These are phyloP conservation scores for Cremastinae sp. DNA, from an alignment of 2,888 invertebrate species.

Conservation along the genomic window DNA sequence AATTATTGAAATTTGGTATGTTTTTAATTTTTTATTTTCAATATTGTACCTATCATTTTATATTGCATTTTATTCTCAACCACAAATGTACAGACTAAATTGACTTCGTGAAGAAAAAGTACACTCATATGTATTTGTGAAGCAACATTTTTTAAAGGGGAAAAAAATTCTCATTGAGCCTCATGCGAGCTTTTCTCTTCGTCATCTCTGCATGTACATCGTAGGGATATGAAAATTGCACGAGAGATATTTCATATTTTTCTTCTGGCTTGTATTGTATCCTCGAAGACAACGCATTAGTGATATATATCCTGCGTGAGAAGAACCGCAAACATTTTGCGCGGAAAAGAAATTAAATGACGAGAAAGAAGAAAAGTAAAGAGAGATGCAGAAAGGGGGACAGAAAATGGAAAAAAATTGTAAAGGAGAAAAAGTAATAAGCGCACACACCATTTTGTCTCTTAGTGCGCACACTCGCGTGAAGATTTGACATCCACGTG, in stretches of 20 bases:
- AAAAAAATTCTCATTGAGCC: no score
- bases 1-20: no score
- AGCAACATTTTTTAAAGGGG: no score
- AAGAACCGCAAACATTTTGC: slow-evolving; percentile 21
- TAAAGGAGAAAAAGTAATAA: slow-evolving; percentile 36
- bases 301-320: slow-evolving; percentile 46
- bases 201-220: neutral
- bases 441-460: slow-evolving; percentile 63
- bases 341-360: slow-evolving; percentile 17
- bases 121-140: no score
- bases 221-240: slow-evolving; percentile 23
- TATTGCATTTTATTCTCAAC: no score
- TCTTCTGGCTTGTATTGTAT: slow-evolving; percentile 34
- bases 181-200: neutral
- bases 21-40: no score
- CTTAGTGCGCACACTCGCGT: slow-evolving; percentile 50
- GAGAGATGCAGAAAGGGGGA: no score
- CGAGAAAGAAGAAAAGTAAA: no score
- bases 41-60: no score
- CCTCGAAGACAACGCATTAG: slow-evolving; percentile 55
- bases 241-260: slow-evolving; percentile 45
- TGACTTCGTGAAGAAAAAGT: no score
- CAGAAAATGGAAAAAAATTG: slow-evolving; percentile 21
- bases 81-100: no score
- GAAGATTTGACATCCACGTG: slow-evolving; percentile 4